Evolutionary conservation across 2,113 vertebrate genomes (phyloP), one percentile per base, ranked within the genome.

Genomic region (Pica pica): DNA sequence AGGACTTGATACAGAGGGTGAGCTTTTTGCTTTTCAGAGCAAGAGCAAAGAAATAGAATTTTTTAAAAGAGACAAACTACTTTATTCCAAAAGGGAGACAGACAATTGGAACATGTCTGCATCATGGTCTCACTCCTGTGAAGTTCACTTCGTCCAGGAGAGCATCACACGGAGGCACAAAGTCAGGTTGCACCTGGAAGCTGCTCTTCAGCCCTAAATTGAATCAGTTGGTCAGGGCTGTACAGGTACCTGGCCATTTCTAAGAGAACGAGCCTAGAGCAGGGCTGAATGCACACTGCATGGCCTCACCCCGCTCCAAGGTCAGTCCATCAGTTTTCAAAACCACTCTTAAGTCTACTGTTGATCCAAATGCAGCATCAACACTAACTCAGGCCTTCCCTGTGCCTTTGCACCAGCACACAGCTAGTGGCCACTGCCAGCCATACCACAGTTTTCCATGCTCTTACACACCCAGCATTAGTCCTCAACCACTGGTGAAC

Each of bases 341-440:
- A 64, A 57, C 26, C 28, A 16, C 68, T 77, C 35, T 47, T 46
- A 53, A 52, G 31, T 10, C 57, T 35, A 8, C 37, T 55, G 31
- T 37, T 12, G 15, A 61, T 49, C 28, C 57, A 79, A 79, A 87
- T 15, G 67, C 64, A 90, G 35, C 35, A 65, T 6, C 37, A 78
- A 4, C 60, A 21, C 28, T 3, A 28, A 10, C 57, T 44, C 49
- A 10, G 35, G 30, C 42, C 35, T 21, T 74, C 35, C 53, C 65
- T 4, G 33, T 0, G 5, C 63, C 60, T 64, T 6, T 24, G n/a
- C 61, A 46, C 5, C 47, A 70, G 22, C 6, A 2, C 53, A 3
- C 18, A 41, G 46, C 13, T 1, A 0, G 16, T 1, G 1, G 33
- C 18, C 2, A 0, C 15, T 41, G 42, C 27, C 90, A 52, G 56